Evolutionary conservation across 2,888 invertebrate genomes (phyloP), one percentile per base, ranked within the genome.

Genomic region (Prosapia bicincta): DNA sequence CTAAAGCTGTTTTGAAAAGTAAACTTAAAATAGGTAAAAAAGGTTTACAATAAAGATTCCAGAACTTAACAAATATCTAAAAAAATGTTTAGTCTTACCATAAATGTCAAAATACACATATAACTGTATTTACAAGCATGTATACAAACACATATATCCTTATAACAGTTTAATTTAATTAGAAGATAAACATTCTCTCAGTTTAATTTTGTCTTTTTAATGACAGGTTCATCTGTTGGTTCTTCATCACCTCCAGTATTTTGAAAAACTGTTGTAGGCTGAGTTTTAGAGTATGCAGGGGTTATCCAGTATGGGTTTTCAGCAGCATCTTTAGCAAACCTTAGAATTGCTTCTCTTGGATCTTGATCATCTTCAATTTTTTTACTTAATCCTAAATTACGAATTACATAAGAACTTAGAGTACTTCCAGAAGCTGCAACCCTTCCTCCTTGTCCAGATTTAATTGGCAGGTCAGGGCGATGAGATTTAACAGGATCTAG

Each of bases 241-340:
- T 86, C 83, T 0, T 85, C 85, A 0, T 83, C 85, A 3, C 69
- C 78, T 7, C 83, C 84, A 23, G 83, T 84, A n/a, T 85, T 84
- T 76, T 92, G 91, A 82, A 96, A 94, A 77, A 97, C 92, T 0
- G 93, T 89, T 80, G 90, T 90, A 0, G 98, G 97, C 82, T 98
- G 98, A 0, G 95, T 97, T 82, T 91, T 93, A 70, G 92, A 90
- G 82, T 97, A 97, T 0, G 97, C 97, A 0, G 96, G 97, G 0
- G 96, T 91, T 43, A 97, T 95, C 98, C 98, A 99, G 83, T 96
- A 97, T 0, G 98, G 98, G 88, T 98, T 96, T 83, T 98, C 96
- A 70, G 90, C 97, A 0, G 98, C 98, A 1, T 96, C 97, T 83
- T 98, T 96, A 0, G 98, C 98, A 84, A 91, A 97, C 80, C 96